Base-by-base conservation (phyloP, 2,797 vertebrate species). In the Pagetopsis macropterus region DNA sequence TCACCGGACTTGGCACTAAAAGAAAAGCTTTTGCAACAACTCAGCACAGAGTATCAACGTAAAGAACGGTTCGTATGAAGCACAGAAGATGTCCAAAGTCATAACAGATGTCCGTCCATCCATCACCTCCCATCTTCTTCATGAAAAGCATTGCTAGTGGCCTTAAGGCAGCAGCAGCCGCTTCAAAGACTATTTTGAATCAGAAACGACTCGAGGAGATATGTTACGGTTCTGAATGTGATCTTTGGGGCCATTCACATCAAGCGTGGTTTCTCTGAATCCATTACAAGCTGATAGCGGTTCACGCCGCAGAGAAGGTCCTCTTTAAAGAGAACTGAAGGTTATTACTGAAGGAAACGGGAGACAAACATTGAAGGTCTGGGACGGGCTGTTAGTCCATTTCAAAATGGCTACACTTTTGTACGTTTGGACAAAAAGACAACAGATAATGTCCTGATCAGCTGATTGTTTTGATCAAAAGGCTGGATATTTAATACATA, bases 1-100 rank as follows among this genome's bases (percentile, higher is more conserved):
- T 79, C 58, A 17, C 63, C 79, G 72, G 46, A 66, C 75, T 80
- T 84, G 75, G 82, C 84, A 27, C 27, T 27, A 27, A 27, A 27
- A 27, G 27, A 27, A 70, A 58, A 5, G 48, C 44, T 46, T 46
- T 41, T 5, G 10, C 23, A 58, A 33, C 58, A 67, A 49, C 72
- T 57, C 21, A 70, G 66, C 60, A 58, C 41, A 65, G 50, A 67
- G 82, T 31, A 71, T 58, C 79, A 55, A 76, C 59, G 46, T 19
- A 11, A 52, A 65, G 31, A 56, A 58, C 33, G 59, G 37, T 51
- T 54, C 13, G 15, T 56, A 19, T 41, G 58, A 63, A 76, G 43
- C 41, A 55, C 59, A 1, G 50, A 63, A 45, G 37, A 31, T 13
- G 23, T 54, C 2, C 27, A 45, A 19, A 27, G 48, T 67, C 77